Evolutionary conservation across 2,113 vertebrate species (phyloP), one percentile per base, ranked within the genome.

Genomic region (Miniopterus natalensis): DNA sequence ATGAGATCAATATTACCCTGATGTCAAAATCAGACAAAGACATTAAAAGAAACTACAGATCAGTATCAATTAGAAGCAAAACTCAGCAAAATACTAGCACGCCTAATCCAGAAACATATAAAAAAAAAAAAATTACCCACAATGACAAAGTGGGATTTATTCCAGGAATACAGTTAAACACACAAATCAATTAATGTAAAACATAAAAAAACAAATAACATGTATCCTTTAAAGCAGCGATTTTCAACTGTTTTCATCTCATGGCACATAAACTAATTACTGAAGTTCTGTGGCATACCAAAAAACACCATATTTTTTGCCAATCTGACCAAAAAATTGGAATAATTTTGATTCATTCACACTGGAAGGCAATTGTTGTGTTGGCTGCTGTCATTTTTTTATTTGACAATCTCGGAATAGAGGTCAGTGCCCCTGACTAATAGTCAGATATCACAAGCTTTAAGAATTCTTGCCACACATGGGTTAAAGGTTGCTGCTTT

Each of bases 71-170:
- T 75, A 96, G 55, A 88, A 29, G n/a, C 3, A 55, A 89, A 95
- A 95, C 80, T 93, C 42, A 85, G 68, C 59, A 92, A 92, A 95
- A 92, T 78, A 25, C 20, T 74, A 77, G 59, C 47, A 94, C 78
- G 70, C 15, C 31, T 78, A 92, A 53, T 65, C 20, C 57, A 65
- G 70, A 84, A 92, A 53, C 36, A 89, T 45, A 51, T 55, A 90
- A 83, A 79, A 55, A 36, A 55, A 36, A 36, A 93, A 93, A 29
- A 40, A 68, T 42, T 92, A 88, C 21, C 70, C 2, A 91, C 71
- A 51, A 6, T 20, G 68, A 90, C 14, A 25, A 51, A 66, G 18
- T 73, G 18, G 27, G 68, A 47, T 79, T 88, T 92, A 79, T 63
- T 71, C 59, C 51, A 92, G 47, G 51, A 94, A 86, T 0, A 42